Evolutionary conservation across 2,888 invertebrate species (phyloP), one percentile per base, ranked within the genome.

Genomic region (Strigamia crassipes): DNA sequence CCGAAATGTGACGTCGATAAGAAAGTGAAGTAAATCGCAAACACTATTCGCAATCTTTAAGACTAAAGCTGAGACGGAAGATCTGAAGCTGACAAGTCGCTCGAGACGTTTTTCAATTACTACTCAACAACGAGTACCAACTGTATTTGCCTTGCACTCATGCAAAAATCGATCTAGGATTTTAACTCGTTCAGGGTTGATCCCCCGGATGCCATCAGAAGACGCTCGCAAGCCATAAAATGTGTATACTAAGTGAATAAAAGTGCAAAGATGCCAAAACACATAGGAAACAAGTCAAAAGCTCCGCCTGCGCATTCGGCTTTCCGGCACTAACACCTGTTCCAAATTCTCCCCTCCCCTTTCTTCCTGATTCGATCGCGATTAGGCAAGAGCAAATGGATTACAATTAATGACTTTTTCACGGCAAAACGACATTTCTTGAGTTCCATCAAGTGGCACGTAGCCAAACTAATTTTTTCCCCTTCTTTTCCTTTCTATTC

Each of bases 321-420:
- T 66, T 66, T 66, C 66, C 66, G 66, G 66, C 66, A 66, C 66
- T 66, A 66, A 66, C 66, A 66, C 66, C 66, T 66, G 66, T 66
- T 66, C 66, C 66, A 66, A 66, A 66, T 66, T 66, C 27, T 31
- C 1, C 66, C 15, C 6, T n/a, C 61, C n/a, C 18, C 27, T 66
- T 15, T 66, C 27, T 66, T 66, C 66, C 66, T 66, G 66, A 66
- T 66, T 66, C 66, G 66, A 66, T 66, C 66, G 66, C 66, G 66
- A 66, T 66, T 66, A 66, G 66, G 66, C 27, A 66, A 23, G 66
- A 66, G 66, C 27, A 66, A 66, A 66, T 66, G 66, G 66, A 66
- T 66, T 66, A 66, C 66, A 66, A 66, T 66, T 66, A 66, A 66
- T 66, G 66, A 66, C 27, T 66, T 66, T 66, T 66, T 66, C 66